Evolutionary conservation across 2,888 invertebrate genomes (phyloP).

Genomic region (Elysia crispata): DNA sequence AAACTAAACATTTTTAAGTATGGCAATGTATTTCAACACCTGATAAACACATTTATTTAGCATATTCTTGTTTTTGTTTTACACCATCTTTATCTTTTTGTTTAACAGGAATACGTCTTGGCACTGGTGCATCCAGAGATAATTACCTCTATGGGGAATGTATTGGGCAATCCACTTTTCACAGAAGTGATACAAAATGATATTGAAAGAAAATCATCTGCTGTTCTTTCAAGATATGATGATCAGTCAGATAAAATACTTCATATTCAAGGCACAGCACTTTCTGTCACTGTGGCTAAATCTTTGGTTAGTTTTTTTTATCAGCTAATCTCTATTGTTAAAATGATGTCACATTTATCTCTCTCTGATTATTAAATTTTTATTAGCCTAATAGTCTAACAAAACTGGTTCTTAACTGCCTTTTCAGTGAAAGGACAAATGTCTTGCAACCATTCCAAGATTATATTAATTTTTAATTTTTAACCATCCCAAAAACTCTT

Average conservation of each 20-base stretch:
- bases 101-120: constrained; percentile 31
- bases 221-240: constrained; percentile 27
- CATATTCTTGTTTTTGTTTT: background rate
- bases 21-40: too few species aligned
- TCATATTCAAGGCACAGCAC: constrained; percentile 24
- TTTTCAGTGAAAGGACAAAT: too few species aligned
- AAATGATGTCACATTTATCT: too few species aligned
- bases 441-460: too few species aligned
- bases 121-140: constrained; percentile 19
- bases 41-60: too few species aligned
- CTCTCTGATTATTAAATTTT: too few species aligned
- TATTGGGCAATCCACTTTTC: constrained; percentile 26
- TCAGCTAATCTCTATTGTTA: too few species aligned
- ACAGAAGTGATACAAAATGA: constrained; percentile 11
- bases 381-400: too few species aligned
- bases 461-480: too few species aligned
- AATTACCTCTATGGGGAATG: constrained; percentile 9
- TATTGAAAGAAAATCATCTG: constrained; percentile 34
- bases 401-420: too few species aligned
- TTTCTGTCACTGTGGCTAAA: constrained; percentile 35
- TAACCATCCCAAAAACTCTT: too few species aligned
- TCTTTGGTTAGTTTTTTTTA: constrained; percentile 29
- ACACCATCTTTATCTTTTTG: too few species aligned
- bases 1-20: background rate
- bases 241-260: background rate